Evolutionary conservation across 2,797 vertebrate species (phyloP).

Genomic region (Numenius phaeopus): DNA sequence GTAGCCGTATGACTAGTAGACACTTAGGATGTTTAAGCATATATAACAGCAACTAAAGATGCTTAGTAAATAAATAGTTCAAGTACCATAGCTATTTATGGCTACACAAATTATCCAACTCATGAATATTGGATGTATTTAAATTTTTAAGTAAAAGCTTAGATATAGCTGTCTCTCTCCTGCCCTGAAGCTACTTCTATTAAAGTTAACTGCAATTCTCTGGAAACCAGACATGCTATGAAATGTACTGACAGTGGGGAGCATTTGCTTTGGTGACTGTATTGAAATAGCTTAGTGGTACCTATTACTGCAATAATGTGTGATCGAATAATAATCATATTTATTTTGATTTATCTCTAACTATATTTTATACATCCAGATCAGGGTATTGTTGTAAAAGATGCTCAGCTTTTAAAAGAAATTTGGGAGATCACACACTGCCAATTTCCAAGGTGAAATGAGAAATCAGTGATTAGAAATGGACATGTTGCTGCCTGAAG

Average conservation of each 20-base stretch:
- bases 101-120: background rate
- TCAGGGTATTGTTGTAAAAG: background rate
- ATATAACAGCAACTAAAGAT: background rate
- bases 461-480: constrained; percentile 8
- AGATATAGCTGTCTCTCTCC: background rate
- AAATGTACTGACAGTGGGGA: background rate
- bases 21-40: background rate
- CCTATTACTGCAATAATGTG: background rate
- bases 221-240: background rate
- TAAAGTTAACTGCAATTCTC: background rate
- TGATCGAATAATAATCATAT: background rate
- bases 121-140: background rate
- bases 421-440: background rate
- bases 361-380: background rate
- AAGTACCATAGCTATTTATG: background rate
- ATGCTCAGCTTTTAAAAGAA: background rate
- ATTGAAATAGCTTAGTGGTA: background rate
- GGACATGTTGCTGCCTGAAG: background rate
- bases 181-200: background rate
- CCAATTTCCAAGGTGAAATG: constrained; percentile 6
- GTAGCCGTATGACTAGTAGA: background rate
- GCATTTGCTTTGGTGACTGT: background rate
- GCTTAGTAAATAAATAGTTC: background rate
- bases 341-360: background rate
- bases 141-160: constrained; percentile 13